Evolutionary conservation across 2,888 invertebrate species (phyloP), one percentile per base, ranked within the genome.

Genomic region (Apodemia zela): DNA sequence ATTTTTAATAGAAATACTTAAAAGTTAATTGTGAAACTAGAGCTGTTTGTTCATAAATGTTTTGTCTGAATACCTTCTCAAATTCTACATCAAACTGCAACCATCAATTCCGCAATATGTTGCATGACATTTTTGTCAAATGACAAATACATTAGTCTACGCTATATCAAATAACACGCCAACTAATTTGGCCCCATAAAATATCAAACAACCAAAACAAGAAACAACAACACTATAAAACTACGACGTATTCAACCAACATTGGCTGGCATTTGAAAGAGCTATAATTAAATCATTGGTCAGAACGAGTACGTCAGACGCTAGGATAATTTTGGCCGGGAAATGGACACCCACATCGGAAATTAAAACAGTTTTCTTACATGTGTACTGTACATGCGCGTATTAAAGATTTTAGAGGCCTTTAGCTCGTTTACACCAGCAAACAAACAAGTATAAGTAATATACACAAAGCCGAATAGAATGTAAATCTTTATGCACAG

Each of bases 211-310:
- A 80, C 75, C 72, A 82, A 86, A 84, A 85, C 84, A 82, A 82
- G 81, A 75, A 77, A 74, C 81, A 72, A 81, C 80, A 79, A 77
- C 76, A 81, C 81, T 81, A 79, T 81, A 71, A 71, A 75, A 73
- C 72, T 51, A 57, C 25, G 54, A 29, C 72, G 74, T 76, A 76
- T 74, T 74, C 78, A 72, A 78, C 80, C 80, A 82, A 86, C 82
- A 79, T 78, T 73, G 78, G 78, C 81, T 89, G 87, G 85, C 88
- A 89, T 89, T 89, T 87, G 83, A 83, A 79, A 72, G 76, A 69
- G 77, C 84, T 89, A 90, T 84, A 85, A 83, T 85, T 89, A 89
- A 79, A 82, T 70, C 64, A 69, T 74, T 77, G 76, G 75, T 78
- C 76, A 73, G 68, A 66, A 75, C 72, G 72, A 73, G 71, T 70